phyloP scores from a whole-genome alignment of 2,113 vertebrate genomes.

The Myodes glareolus region DNA sequence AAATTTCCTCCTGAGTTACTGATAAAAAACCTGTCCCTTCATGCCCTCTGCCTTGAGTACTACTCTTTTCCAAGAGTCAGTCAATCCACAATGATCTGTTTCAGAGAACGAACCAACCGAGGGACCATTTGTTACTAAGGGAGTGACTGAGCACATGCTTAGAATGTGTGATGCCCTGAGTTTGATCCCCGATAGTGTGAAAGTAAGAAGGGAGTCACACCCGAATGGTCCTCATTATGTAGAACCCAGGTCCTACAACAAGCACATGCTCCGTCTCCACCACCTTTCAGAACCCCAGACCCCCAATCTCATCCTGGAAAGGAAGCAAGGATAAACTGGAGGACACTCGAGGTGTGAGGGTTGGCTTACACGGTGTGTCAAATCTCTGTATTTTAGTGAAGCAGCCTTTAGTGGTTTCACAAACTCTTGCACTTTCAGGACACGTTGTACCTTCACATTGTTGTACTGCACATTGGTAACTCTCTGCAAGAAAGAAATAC shows the following conservation, averaged over 20 bases:
- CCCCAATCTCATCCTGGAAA: no score
- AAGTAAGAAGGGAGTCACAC: no score
- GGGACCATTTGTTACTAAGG: background rate
- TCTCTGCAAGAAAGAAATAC: background rate
- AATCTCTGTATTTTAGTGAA: background rate
- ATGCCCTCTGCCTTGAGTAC: no score
- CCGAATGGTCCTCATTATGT: background rate
- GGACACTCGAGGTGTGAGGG: rapidly evolving
- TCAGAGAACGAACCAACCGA: background rate
- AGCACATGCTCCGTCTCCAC: background rate
- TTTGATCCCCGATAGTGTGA: background rate
- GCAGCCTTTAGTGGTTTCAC: background rate
- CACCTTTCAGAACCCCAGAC: background rate
- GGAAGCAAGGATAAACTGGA: background rate
- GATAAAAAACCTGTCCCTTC: background rate
- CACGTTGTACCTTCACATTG: background rate
- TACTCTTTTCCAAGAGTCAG: background rate
- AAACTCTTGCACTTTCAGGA: rapidly evolving
- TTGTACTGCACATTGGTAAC: background rate
- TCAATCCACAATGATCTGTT: background rate
- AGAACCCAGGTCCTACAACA: background rate
- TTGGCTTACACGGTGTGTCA: rapidly evolving
- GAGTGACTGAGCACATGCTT: no score
- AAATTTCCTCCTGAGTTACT: background rate
- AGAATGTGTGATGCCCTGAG: background rate